Conservation (phyloP, 2,797 vertebrate genomes). For the Pseudopleuronectes americanus region DNA sequence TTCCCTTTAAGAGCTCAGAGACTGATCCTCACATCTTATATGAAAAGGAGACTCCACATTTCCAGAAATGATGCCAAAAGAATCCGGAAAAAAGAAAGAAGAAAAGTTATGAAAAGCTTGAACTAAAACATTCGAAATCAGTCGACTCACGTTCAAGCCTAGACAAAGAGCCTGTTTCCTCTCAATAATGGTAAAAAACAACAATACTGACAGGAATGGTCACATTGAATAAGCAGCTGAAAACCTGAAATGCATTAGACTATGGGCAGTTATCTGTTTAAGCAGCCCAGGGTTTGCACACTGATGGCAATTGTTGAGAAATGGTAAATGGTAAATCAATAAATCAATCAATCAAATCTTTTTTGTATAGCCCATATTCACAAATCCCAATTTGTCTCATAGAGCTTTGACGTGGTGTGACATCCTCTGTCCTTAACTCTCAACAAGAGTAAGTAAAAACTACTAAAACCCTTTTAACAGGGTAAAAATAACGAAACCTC, state of each 20-base stretch:
- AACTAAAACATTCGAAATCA: not conserved
- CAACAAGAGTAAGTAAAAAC: too few relatives aligned
- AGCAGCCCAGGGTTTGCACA: not conserved
- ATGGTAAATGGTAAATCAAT: too few relatives aligned
- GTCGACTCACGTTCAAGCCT: too few relatives aligned
- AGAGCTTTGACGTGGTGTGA: too few relatives aligned
- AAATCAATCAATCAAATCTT: too few relatives aligned
- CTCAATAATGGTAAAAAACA: not conserved
- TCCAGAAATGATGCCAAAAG: slow-evolving; percentile 16
- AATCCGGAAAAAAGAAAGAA: slow-evolving; percentile 50
- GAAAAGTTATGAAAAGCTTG: not conserved
- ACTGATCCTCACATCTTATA: not conserved
- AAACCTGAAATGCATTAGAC: not conserved
- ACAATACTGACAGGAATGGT: not conserved
- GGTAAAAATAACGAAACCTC: too few relatives aligned
- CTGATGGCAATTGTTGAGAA: not conserved
- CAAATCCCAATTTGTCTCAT: too few relatives aligned
- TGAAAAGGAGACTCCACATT: not conserved
- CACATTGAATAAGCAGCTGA: not conserved
- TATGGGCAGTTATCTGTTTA: not conserved
- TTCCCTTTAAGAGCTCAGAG: not conserved
- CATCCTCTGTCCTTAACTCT: too few relatives aligned
- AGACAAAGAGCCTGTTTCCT: not conserved
- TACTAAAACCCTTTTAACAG: too few relatives aligned
- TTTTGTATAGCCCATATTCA: too few relatives aligned